Evolutionary conservation across 92 coral and sea anemone genomes (phyloP).

Genomic region (Zoanthus gigantus): DNA sequence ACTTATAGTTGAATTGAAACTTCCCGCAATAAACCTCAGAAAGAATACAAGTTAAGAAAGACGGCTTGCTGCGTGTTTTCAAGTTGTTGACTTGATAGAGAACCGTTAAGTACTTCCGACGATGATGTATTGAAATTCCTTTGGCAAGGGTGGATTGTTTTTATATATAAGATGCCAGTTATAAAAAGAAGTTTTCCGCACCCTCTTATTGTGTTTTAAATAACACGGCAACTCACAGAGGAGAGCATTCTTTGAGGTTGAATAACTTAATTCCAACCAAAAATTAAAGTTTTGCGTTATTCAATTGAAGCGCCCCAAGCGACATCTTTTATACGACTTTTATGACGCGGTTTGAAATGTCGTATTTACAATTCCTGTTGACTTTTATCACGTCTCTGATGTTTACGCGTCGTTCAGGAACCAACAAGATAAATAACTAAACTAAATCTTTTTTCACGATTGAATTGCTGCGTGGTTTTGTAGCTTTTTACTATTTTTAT

Average conservation of each 20-base stretch:
- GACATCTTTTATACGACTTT: neutral
- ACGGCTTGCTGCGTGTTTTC: neutral
- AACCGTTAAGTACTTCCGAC: neutral
- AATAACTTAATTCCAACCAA: slow-evolving; percentile 2
- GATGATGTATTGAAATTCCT: neutral
- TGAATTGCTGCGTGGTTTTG: neutral
- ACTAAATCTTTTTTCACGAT: neutral
- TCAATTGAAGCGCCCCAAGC: slow-evolving; percentile 17
- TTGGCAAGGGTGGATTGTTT: neutral
- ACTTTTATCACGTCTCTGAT: slow-evolving; percentile 19
- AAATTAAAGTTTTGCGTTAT: slow-evolving; percentile 4
- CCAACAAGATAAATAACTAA: neutral
- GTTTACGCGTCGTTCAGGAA: neutral
- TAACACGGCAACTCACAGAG: slow-evolving; percentile 12
- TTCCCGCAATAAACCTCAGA: neutral
- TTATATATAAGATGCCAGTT: neutral
- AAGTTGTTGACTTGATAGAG: neutral
- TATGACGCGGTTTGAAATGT: neutral
- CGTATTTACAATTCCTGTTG: slow-evolving; percentile 27
- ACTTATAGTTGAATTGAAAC: neutral
- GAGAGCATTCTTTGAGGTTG: slow-evolving; percentile 4
- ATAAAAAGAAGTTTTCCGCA: neutral
- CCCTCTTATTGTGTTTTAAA: slow-evolving; percentile 22
- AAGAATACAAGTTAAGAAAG: neutral
- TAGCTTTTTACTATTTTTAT: neutral